These are phyloP conservation scores for Siphlonurus alternatus DNA, from an alignment of 2,888 invertebrate species.

Conservation along the genomic window DNA sequence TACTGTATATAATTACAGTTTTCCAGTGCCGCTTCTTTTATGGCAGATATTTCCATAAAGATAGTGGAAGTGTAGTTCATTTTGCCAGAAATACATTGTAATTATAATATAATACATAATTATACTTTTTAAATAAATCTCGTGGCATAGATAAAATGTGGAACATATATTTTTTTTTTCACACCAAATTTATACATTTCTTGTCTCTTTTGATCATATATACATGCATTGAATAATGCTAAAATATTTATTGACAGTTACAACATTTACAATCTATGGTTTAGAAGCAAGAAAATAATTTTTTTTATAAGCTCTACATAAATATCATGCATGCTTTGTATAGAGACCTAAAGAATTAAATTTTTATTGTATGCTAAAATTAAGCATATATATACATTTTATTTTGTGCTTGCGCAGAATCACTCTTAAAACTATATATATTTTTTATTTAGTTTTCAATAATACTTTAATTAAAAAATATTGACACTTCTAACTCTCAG, in stretches of 20 bases:
- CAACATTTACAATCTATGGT: not conserved
- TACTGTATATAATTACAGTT: no score
- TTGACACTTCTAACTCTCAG: not conserved
- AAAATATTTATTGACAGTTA: no score
- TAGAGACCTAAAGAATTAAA: not conserved
- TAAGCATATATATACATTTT: no score
- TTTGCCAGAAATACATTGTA: no score
- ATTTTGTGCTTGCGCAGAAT: not conserved
- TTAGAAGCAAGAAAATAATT: not conserved
- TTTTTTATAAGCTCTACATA: not conserved
- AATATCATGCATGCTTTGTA: not conserved
- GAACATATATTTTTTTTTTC: no score
- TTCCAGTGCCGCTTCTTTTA: no score
- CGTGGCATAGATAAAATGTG: no score
- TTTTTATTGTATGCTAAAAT: not conserved
- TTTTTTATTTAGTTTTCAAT: not conserved
- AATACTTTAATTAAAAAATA: not conserved
- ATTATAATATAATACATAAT: no score
- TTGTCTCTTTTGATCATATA: not conserved
- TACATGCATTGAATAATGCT: no score
- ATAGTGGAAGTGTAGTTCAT: no score
- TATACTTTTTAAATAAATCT: no score
- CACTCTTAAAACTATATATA: not conserved
- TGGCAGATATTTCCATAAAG: no score
- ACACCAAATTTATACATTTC: not conserved